These are phyloP conservation scores for Ischnura elegans DNA, from an alignment of 2,888 invertebrate genomes.

Conservation along the genomic window DNA sequence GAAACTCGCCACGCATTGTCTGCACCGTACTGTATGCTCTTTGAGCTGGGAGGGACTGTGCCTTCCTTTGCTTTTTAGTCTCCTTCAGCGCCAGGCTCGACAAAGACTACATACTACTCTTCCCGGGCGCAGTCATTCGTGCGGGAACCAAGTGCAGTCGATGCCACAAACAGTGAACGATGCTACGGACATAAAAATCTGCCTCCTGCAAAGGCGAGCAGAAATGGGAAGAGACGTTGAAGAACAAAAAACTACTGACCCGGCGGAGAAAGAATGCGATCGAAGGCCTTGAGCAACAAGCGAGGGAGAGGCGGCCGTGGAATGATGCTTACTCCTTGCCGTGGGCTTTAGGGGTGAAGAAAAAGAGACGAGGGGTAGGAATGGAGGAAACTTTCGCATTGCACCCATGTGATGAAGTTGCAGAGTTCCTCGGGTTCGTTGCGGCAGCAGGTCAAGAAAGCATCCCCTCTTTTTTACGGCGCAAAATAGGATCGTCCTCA, in stretches of 20 bases:
- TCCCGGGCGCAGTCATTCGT: neutral
- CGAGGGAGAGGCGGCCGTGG: neutral
- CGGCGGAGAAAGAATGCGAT: neutral
- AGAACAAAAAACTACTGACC: neutral
- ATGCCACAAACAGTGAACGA: neutral
- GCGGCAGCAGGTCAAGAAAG: neutral
- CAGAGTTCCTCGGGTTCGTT: neutral
- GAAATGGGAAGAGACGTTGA: neutral
- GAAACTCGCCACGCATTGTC: neutral
- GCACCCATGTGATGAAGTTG: constrained; percentile 12
- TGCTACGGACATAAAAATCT: neutral
- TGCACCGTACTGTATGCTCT: neutral
- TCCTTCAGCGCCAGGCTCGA: neutral
- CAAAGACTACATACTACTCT: neutral
- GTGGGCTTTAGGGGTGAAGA: too few relatives aligned
- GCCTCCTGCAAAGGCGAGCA: neutral
- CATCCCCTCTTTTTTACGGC: neutral
- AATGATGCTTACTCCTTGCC: too few relatives aligned
- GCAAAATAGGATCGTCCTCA: neutral
- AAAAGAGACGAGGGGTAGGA: too few relatives aligned
- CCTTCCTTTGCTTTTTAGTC: neutral
- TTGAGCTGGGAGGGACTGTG: neutral
- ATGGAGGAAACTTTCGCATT: neutral
- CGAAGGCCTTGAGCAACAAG: neutral
- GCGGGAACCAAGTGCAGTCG: neutral